Percentiles rank a stretch among this genome's conserved stretches.
Evolutionary conservation across 2,888 invertebrate genomes (phyloP).

Genomic region (Aleiodes alternator): DNA sequence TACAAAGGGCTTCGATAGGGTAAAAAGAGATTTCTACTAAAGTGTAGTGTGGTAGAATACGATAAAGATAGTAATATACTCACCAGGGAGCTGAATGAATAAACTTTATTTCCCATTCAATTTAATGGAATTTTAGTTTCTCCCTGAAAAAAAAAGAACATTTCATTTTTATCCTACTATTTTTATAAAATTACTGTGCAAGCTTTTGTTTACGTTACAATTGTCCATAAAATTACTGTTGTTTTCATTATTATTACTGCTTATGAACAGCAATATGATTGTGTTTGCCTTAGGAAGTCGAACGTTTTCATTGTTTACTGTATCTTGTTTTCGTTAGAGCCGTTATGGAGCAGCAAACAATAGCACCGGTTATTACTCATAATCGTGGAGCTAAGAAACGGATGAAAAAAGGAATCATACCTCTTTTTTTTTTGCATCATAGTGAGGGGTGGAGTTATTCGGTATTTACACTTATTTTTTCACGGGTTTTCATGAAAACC

Average conservation of each 20-base stretch:
- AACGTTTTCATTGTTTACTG: background rate
- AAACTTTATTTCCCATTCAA: constrained; percentile 40
- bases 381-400: constrained; percentile 25
- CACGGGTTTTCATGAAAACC: background rate
- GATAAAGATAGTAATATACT: constrained; percentile 28
- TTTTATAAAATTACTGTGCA: too few relatives aligned
- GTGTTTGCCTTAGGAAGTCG: constrained; percentile 10
- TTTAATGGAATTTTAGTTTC: background rate
- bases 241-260: background rate
- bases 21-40: constrained; percentile 5
- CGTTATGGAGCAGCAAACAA: constrained; percentile 35
- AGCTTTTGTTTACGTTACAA: background rate
- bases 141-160: background rate
- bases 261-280: constrained; percentile 13
- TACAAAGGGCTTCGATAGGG: constrained; percentile 35
- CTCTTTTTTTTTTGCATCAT: background rate
- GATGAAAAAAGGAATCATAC: background rate
- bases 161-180: too few relatives aligned
- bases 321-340: background rate
- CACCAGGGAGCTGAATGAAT: constrained; percentile 13
- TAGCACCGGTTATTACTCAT: constrained; percentile 24
- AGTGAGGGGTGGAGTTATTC: background rate
- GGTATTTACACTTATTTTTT: constrained; percentile 18
- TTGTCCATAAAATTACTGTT: constrained; percentile 23
- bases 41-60: constrained; percentile 16